phyloP scores from a whole-genome alignment of 1,140 invertebrate species.

The Lucilia cuprina region DNA sequence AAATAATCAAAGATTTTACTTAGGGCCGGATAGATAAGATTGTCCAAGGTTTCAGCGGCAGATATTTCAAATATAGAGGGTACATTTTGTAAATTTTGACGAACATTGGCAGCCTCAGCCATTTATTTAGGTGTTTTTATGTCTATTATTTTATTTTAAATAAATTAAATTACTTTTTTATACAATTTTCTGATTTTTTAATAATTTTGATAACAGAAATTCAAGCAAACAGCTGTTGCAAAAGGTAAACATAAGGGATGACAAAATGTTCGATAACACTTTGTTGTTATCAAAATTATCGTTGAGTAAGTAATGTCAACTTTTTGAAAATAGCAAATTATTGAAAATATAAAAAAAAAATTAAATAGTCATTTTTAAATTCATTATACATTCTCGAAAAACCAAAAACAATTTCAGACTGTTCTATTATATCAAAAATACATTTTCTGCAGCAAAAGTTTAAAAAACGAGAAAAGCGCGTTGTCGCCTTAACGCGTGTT shows the following conservation, averaged over 20 bases:
- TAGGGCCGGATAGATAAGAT: constrained; percentile 57
- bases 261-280: not conserved
- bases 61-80: constrained; percentile 60
- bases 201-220: not conserved
- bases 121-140: not conserved
- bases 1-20: constrained; percentile 60
- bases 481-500: too few relatives aligned
- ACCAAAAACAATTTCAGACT: too few relatives aligned
- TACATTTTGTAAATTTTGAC: constrained; percentile 57
- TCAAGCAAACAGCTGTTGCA: not conserved
- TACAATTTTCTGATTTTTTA: too few relatives aligned
- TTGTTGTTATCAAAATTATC: too few relatives aligned
- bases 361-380: too few relatives aligned
- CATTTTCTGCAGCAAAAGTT: too few relatives aligned
- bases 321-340: too few relatives aligned
- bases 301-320: too few relatives aligned
- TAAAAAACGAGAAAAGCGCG: too few relatives aligned
- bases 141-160: not conserved
- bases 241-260: not conserved
- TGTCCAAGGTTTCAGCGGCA: constrained; percentile 57
- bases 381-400: too few relatives aligned
- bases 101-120: constrained; percentile 49
- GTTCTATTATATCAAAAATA: too few relatives aligned
- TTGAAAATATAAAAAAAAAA: too few relatives aligned
- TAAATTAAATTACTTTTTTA: not conserved